Base-by-base conservation (phyloP, 2,888 invertebrate species). In the Agapetus fuscipes region DNA sequence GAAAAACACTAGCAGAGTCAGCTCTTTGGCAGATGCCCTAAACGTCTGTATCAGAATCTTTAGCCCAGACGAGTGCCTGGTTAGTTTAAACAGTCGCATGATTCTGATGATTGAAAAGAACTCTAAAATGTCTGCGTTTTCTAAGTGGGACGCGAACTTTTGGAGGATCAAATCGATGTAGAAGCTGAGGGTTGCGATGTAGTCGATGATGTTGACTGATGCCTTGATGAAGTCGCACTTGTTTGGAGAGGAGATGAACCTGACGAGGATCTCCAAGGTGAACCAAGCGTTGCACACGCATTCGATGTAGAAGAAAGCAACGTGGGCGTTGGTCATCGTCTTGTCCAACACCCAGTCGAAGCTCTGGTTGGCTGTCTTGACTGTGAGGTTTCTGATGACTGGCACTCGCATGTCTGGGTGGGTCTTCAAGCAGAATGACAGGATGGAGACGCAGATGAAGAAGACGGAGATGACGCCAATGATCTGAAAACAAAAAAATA, bases 261-360 rank as follows among this genome's bases (percentile, higher is more conserved):
- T 78, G 45, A 86, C 76, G 55, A 95, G 74, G 61, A 98, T 94
- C 64, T 97, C 96, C 56, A 97, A 78, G 24, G 96, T 96, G 70
- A 98, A 99, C 98, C 98, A 99, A 46, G 96, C 90, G 67, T 96
- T 96, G 71, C 96, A 96, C 51, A 95, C 82, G 71, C 93, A 94
- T 70, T 97, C 96, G 59, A 96, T 90, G 74, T 95, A 96, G 73
- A 95, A 95, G 74, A 97, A 97, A 55, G 91, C 93, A 50, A 89
- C 78, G 67, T 96, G 96, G 43, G 96, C 94, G 67, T 94, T 95
- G 37, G 95, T 96, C 63, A 87, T 85, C 54, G 81, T 75, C 66
- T 87, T 88, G 68, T 95, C 93, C 56, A 94, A 67, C 39, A 82
- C 83, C 86, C 88, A 91, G 50, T 78, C 76, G 40, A 78, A 79